A percentile compares a stretch with the other conserved stretches of the same genome.
phyloP scores from a whole-genome alignment of 2,888 invertebrate genomes.

The Operophtera brumata region DNA sequence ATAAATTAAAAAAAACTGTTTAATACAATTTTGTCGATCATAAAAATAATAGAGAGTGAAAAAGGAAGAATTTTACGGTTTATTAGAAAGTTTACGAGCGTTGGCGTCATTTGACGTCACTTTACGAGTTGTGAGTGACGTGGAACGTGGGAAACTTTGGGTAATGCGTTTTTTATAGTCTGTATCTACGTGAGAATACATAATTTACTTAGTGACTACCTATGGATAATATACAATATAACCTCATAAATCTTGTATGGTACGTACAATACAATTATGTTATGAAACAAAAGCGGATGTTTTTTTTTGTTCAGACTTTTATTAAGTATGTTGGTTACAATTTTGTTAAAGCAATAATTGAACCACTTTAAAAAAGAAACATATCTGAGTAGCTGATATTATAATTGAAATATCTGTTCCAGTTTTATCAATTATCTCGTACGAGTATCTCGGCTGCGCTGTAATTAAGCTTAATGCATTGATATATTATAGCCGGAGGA shows the following conservation, averaged over 20 bases:
- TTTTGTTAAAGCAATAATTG: too few species aligned
- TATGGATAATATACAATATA: too few species aligned
- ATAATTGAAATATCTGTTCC: neutral
- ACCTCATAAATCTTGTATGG: neutral
- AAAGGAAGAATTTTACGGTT: slow-evolving; percentile 61
- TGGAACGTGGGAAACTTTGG: slow-evolving; percentile 2
- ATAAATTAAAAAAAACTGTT: too few species aligned
- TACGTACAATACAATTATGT: too few species aligned
- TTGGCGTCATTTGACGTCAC: slow-evolving; percentile 47
- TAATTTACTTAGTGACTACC: neutral
- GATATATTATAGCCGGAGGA: neutral
- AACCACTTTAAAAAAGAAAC: too few species aligned
- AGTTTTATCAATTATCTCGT: slow-evolving; percentile 22
- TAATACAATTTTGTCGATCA: slow-evolving; percentile 2
- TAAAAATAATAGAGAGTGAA: slow-evolving; percentile 38
- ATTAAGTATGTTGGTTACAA: too few species aligned
- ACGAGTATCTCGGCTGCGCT: slow-evolving; percentile 31
- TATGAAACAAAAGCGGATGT: too few species aligned
- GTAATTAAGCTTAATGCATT: slow-evolving; percentile 40
- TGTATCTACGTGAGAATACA: neutral
- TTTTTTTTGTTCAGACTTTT: too few species aligned
- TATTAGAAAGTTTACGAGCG: slow-evolving; percentile 64
- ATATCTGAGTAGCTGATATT: too few species aligned
- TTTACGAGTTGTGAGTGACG: slow-evolving; percentile 39
- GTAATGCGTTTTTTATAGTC: slow-evolving; percentile 15